Evolutionary conservation across 2,888 invertebrate species (phyloP).

Genomic region (Anorthoa munda): DNA sequence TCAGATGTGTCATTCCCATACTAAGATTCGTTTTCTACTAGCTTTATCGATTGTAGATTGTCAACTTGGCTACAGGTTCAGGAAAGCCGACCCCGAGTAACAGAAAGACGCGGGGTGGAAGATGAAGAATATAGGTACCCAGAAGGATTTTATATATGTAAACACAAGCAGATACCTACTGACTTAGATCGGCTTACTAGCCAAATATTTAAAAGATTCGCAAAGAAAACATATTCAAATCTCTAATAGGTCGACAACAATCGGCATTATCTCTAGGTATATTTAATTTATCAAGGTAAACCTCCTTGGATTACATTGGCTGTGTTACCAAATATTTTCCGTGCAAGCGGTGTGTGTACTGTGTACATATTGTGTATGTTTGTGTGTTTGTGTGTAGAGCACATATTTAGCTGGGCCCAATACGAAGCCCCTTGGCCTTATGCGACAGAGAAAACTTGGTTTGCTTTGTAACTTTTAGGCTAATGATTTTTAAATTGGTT

Average conservation of each 20-base stretch:
- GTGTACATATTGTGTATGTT: conserved; percentile 82
- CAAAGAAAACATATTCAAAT: conserved; percentile 60
- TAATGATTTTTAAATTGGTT: conserved; percentile 50
- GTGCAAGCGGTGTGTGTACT: conserved; percentile 84
- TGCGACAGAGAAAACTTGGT: conserved; percentile 62
- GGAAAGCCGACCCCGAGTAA: too few relatives aligned
- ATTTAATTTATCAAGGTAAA: conserved; percentile 87
- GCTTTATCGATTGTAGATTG: too few relatives aligned
- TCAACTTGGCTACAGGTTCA: too few relatives aligned
- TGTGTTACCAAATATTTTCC: conserved; percentile 89
- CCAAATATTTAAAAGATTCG: conserved; percentile 53
- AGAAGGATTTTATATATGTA: background rate
- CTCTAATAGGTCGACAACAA: conserved; percentile 65
- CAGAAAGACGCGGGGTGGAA: too few relatives aligned
- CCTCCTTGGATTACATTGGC: conserved; percentile 86
- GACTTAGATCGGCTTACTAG: conserved; percentile 19
- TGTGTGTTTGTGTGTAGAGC: conserved; percentile 78
- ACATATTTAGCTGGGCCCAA: conserved; percentile 87
- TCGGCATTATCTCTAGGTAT: conserved; percentile 78
- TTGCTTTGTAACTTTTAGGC: conserved; percentile 59
- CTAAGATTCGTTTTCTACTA: too few relatives aligned
- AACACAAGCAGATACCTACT: conserved; percentile 18
- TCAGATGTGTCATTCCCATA: too few relatives aligned
- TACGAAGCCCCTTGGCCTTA: conserved; percentile 77
- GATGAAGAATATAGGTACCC: too few relatives aligned